phyloP scores from a whole-genome alignment of 1,140 invertebrate genomes.

The Tenebrio molitor region DNA sequence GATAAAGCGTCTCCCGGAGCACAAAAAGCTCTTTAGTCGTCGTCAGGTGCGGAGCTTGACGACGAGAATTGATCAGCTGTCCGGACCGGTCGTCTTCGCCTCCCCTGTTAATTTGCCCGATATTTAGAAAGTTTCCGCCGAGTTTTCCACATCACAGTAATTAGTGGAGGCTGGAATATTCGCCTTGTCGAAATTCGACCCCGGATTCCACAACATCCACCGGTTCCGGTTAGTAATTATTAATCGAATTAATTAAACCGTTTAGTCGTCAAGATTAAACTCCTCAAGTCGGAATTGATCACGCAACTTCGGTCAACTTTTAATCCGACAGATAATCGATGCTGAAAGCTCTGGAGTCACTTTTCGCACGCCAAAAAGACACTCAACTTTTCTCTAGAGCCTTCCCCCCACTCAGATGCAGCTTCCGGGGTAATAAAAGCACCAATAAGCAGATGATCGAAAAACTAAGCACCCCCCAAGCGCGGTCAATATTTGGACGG shows the following conservation, averaged over 20 bases:
- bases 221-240: constrained; percentile 9
- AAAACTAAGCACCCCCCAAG: no score
- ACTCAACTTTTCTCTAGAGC: no score
- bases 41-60: background rate
- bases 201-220: background rate
- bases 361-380: no score
- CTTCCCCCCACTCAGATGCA: no score
- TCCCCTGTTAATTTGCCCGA: constrained; percentile 5
- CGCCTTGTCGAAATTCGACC: constrained; percentile 2
- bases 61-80: constrained; percentile 13
- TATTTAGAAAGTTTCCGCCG: constrained; percentile 3
- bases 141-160: constrained; percentile 6
- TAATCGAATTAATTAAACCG: constrained; percentile 29
- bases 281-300: constrained; percentile 18
- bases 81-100: background rate
- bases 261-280: constrained; percentile 20
- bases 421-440: no score
- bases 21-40: background rate
- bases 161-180: background rate
- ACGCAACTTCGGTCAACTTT: background rate
- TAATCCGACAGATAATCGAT: constrained; percentile 24
- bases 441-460: no score
- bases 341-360: background rate
- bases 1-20: background rate
- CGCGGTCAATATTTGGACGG: no score